Evolutionary conservation across 2,113 vertebrate genomes (phyloP), one percentile per base, ranked within the genome.

Genomic region (Halichoeres trimaculatus): DNA sequence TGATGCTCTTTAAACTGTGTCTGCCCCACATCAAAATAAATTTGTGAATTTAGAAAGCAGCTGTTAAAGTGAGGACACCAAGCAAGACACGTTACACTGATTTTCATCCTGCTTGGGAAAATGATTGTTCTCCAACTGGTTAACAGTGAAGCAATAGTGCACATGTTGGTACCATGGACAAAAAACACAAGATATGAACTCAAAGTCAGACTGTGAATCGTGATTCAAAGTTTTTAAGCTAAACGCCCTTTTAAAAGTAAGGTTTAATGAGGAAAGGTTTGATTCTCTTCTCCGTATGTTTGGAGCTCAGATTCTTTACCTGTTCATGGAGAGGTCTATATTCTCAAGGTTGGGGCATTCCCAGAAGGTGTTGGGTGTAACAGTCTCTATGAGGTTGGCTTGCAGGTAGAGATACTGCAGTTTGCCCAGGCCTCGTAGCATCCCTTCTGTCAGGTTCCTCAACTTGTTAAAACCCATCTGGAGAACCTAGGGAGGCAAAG

Each of bases 331-430:
- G 67, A 99, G 94, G 92, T 99, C 98, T 45, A 99, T 95, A 85
- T 99, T 99, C 93, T 98, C 93, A 30, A 99, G 95, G 89, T 95
- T 97, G 76, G 96, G 96, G 81, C 97, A 99, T 88, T 99, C 98
- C 95, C 96, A 96, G 93, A 99, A 99, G 92, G 96, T 95, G 89
- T 98, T 96, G 87, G 95, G 95, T 61, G 95, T 94, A 78, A 99
- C 97, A 1, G 91, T 93, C 95, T 99, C 98, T 0, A 99, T 99
- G 91, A 96, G 95, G 90, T 99, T 99, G 78, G 98, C 97, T 86
- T 99, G 98, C 89, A 99, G 95, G 94, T 99, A 99, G 75, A 99
- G 96, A 86, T 99, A 98, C 95, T 99, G 96, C 78, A 99, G 95
- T 90, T 96, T 96, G 87, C 96, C 93, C 92, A 99, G 93, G 57